Percentiles rank a stretch among this genome's conserved stretches.
Evolutionary conservation across 1,140 invertebrate genomes (phyloP).

Genomic region (Anthonomus grandis): DNA sequence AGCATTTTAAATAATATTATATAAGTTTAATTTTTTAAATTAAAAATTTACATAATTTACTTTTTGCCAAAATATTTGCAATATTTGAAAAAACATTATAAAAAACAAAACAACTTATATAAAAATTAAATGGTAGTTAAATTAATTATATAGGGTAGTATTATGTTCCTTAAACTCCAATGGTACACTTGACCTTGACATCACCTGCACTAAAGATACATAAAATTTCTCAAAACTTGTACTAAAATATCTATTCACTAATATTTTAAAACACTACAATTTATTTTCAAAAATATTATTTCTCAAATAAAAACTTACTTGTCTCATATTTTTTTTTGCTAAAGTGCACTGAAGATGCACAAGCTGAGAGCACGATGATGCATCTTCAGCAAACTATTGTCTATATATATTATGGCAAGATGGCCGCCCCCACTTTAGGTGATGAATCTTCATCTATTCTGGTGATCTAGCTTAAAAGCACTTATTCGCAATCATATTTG

Average conservation of each 20-base stretch:
- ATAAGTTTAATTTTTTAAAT: no score
- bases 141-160: no score
- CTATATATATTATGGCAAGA: slow-evolving; percentile 20
- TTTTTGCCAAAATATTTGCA: background rate
- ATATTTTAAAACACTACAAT: background rate
- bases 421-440: slow-evolving; percentile 17
- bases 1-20: no score
- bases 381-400: slow-evolving; percentile 16
- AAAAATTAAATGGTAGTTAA: no score
- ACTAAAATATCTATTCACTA: no score
- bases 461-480: slow-evolving; percentile 14
- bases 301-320: slow-evolving; percentile 16
- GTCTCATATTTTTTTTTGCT: slow-evolving; percentile 19
- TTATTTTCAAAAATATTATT: background rate
- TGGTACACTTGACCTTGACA: background rate
- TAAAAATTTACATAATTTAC: no score
- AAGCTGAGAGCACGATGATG: slow-evolving; percentile 12
- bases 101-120: no score
- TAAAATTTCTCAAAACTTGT: background rate
- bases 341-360: slow-evolving; percentile 23
- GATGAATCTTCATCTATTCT: slow-evolving; percentile 19
- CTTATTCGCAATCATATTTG: slow-evolving; percentile 23
- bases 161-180: background rate
- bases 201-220: background rate
- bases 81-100: no score